These are phyloP conservation scores for Cricetomys ansorgei DNA, from an alignment of 2,113 vertebrate species.

Conservation along the genomic window DNA sequence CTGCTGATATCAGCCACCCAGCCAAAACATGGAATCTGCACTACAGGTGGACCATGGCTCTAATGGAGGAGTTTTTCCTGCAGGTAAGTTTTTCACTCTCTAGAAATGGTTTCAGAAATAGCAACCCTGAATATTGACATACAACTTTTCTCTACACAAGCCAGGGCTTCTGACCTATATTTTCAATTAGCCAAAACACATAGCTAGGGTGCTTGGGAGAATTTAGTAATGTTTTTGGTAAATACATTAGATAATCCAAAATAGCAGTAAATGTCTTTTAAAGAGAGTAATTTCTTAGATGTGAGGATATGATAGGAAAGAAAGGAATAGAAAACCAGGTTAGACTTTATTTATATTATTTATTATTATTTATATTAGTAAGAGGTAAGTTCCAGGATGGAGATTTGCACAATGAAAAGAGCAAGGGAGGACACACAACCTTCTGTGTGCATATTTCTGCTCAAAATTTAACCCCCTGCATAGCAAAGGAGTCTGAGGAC, in stretches of 20 bases:
- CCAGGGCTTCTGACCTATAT: not conserved
- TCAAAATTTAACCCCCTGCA: not conserved
- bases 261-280: not conserved
- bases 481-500: not conserved
- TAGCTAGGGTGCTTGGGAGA: not conserved
- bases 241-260: not conserved
- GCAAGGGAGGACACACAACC: not conserved
- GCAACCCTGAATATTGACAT: not conserved
- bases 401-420: not conserved
- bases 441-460: not conserved
- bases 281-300: not conserved
- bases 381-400: not conserved
- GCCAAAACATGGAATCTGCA: constrained; percentile 96
- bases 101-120: not conserved
- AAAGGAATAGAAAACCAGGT: not conserved
- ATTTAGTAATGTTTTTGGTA: not conserved
- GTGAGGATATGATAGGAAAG: not conserved
- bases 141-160: not conserved
- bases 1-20: constrained; percentile 98
- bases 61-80: constrained; percentile 98
- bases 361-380: not conserved
- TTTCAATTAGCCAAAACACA: not conserved
- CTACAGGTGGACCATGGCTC: constrained; percentile 94
- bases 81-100: constrained; percentile 89
- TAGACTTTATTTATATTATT: not conserved